Base-by-base conservation (phyloP, 2,888 invertebrate species). In the Bimastos eiseni region DNA sequence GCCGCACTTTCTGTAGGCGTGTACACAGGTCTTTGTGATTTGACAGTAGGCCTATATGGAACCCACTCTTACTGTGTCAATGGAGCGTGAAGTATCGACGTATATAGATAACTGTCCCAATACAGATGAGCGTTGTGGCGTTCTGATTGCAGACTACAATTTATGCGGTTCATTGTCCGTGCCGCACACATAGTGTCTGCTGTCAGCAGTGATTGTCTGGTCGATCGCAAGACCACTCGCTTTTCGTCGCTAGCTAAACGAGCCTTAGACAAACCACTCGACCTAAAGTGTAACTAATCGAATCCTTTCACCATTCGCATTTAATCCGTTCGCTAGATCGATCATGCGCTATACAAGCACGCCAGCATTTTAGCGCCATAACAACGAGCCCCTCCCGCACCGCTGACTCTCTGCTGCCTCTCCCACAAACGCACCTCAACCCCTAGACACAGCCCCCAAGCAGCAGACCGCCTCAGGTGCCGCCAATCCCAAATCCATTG, bases 281-380 rank as follows among this genome's bases (percentile, higher is more conserved):
- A 70, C 70, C 4, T n/a, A n/a, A 70, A 70, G 70, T n/a, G 70
- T 70, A n/a, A 70, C 37, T 38, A 88, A 38, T 38, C 88, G 38
- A 88, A 88, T 38, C 36, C 36, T 88, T 38, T 88, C 88, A 34
- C 30, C n/a, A 49, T 44, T 89, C 70, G 89, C 37, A 89, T 83
- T 37, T 89, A 37, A 88, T 37, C 38, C 24, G 38, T 30, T 38
- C 36, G 30, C 13, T 24, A 15, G 37, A 88, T 38, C 88, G 38
- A 36, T 86, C 34, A 19, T 6, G 86, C 86, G 17, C 86, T 37
- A n/a, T n/a, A 34, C 86, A 86, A 86, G 41, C 33, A 89, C 89
- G 37, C 37, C 89, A 41, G 36, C 37, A 89, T 37, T 36, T 34
- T 37, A 41, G 89, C 89, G 37, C 44, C 89, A 89, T 49, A 34